phyloP scores from a whole-genome alignment of 2,888 invertebrate species.

The Dynastes tityus region DNA sequence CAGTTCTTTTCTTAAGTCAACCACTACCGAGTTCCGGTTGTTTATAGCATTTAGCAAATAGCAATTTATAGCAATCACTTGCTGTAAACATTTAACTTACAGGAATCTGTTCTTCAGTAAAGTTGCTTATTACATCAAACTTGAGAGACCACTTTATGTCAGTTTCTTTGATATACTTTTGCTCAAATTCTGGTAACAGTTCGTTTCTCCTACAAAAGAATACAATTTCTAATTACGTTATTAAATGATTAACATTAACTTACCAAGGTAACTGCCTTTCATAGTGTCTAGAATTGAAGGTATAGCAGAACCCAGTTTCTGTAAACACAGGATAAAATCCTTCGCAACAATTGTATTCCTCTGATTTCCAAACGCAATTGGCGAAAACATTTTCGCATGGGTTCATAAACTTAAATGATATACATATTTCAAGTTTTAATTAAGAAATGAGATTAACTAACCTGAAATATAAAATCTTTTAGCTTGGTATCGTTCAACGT shows the following conservation, averaged over 20 bases:
- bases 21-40: too few species aligned
- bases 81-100: constrained; percentile 17
- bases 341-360: constrained; percentile 78
- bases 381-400: constrained; percentile 77
- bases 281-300: constrained; percentile 79
- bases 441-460: constrained; percentile 51
- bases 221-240: neutral
- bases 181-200: constrained; percentile 70
- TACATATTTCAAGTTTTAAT: constrained; percentile 4
- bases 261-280: constrained; percentile 71
- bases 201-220: constrained; percentile 68
- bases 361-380: constrained; percentile 80
- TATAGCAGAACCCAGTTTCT: constrained; percentile 83
- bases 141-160: constrained; percentile 78
- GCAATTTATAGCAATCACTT: too few species aligned
- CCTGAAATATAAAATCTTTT: constrained; percentile 61
- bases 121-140: constrained; percentile 65
- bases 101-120: constrained; percentile 22
- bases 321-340: constrained; percentile 81
- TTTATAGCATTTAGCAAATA: too few species aligned
- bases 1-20: too few species aligned
- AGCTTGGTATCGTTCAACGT: constrained; percentile 58
- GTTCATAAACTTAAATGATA: constrained; percentile 72
- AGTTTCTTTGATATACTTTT: constrained; percentile 77
- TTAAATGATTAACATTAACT: constrained; percentile 48